Base-by-base conservation (phyloP, 2,113 vertebrate genomes). In the Anarrhichthys ocellatus region DNA sequence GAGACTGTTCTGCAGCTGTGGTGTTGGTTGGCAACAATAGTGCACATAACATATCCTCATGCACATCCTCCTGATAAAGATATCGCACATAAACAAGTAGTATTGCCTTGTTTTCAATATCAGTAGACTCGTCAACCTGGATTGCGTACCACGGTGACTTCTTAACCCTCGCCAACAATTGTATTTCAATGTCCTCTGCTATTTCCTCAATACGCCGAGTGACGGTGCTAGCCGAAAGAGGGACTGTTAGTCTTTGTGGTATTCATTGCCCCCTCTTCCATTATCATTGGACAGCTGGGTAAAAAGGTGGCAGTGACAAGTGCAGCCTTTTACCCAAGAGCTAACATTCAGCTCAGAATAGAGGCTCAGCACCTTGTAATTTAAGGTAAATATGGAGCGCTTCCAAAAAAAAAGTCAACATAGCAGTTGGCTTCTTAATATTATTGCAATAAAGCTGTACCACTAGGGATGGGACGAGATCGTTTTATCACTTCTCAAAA, bases 151-250 rank as follows among this genome's bases (percentile, higher is more conserved):
- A 81, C 9, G 63, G 76, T 44, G 78, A 87, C 4, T 0, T 14
- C 36, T 87, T 87, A 77, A 86, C 77, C 38, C 74, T 91, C 71
- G 83, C 72, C 40, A 89, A 82, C 64, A 92, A 58, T 46, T 83
- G 83, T 29, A 5, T 9, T 42, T 73, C 40, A 46, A 36, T 59
- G 52, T 69, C 65, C 1, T 68, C 29, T 29, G 29, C 62, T 61
- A 88, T 87, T 56, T 89, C 56, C 32, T 83, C 63, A 81, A 80
- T 88, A 27, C 76, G 9, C 62, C 72, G 8, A 44, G 88, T 84
- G 6, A 89, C 32, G 5, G 69, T 89, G 69, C 20, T 82, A 40
- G 67, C 79, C 7, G 40, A 88, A 64, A 89, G 78, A 50, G 73
- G 79, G n/a, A 89, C 64, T 29, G 29, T 29, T 29, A 2, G 29